Percentiles rank a stretch among this genome's conserved stretches.
Evolutionary conservation across 2,888 invertebrate species (phyloP).

Genomic region (Ichneumoninae sp.): DNA sequence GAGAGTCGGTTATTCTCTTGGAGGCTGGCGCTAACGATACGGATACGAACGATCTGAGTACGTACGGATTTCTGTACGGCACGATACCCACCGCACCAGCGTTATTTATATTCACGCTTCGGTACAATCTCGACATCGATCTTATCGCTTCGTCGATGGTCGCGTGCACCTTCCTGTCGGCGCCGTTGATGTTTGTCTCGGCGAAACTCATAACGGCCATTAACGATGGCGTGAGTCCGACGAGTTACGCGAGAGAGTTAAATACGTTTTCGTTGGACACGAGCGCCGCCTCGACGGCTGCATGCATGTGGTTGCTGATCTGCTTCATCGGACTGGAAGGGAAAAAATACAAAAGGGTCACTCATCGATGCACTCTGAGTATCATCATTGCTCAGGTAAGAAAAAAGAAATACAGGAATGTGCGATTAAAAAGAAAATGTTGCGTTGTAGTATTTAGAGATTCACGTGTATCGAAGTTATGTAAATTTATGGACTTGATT

Average conservation of each 20-base stretch:
- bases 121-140: constrained; percentile 94
- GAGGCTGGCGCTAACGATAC: constrained; percentile 89
- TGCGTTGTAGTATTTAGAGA: not conserved
- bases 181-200: constrained; percentile 97
- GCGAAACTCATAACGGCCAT: constrained; percentile 92
- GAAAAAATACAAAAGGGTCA: constrained; percentile 91
- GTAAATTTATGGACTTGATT: not conserved
- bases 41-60: constrained; percentile 93
- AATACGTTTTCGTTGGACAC: constrained; percentile 93
- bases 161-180: constrained; percentile 96
- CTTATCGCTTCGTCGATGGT: constrained; percentile 98
- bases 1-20: constrained; percentile 93
- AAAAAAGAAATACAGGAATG: constrained; percentile 57
- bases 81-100: constrained; percentile 98
- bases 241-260: constrained; percentile 91
- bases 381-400: constrained; percentile 92
- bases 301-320: constrained; percentile 91
- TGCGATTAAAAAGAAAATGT: constrained; percentile 60
- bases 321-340: constrained; percentile 88
- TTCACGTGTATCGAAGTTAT: not conserved
- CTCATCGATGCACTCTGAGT: constrained; percentile 92
- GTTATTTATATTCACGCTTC: constrained; percentile 96
- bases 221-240: constrained; percentile 85
- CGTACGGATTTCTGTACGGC: constrained; percentile 97
- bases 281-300: constrained; percentile 91